A percentile compares a stretch with the other conserved stretches of the same genome.
Evolutionary conservation across 2,113 vertebrate genomes (phyloP).

Genomic region (Epinephelus cyanopodus): DNA sequence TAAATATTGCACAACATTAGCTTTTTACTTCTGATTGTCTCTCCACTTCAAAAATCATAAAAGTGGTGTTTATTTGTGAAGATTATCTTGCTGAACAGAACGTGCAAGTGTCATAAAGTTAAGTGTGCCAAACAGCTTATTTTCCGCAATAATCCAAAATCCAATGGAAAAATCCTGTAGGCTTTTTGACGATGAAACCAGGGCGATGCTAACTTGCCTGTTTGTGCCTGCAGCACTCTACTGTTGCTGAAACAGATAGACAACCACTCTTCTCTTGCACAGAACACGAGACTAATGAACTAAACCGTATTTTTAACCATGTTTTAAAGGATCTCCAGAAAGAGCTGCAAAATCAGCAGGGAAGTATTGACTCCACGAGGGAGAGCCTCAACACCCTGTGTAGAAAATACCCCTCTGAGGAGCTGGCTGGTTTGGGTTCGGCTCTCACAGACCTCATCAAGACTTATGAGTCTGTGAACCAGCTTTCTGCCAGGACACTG

Average conservation of each 20-base stretch:
- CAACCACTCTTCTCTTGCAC: not conserved
- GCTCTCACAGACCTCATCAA: constrained; percentile 90
- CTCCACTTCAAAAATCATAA: too few relatives aligned
- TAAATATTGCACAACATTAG: too few relatives aligned
- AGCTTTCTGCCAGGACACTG: constrained; percentile 89
- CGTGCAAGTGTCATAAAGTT: too few relatives aligned
- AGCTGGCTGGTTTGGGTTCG: constrained; percentile 89
- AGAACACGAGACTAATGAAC: not conserved
- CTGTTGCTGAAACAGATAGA: not conserved
- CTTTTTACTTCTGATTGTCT: too few relatives aligned
- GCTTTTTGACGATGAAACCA: too few relatives aligned
- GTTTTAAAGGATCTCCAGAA: constrained; percentile 90
- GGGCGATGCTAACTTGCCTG: too few relatives aligned
- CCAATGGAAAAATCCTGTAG: too few relatives aligned
- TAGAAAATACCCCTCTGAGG: constrained; percentile 91
- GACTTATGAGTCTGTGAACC: constrained; percentile 92
- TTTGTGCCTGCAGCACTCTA: too few relatives aligned
- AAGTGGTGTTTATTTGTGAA: too few relatives aligned
- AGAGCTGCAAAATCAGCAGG: constrained; percentile 93
- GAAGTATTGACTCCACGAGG: constrained; percentile 87
- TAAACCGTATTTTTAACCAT: not conserved
- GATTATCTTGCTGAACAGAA: too few relatives aligned
- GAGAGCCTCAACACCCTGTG: constrained; percentile 94
- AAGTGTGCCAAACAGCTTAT: too few relatives aligned
- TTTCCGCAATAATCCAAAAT: too few relatives aligned